Conservation (phyloP, 2,888 invertebrate species). For the Eilema caniola region DNA sequence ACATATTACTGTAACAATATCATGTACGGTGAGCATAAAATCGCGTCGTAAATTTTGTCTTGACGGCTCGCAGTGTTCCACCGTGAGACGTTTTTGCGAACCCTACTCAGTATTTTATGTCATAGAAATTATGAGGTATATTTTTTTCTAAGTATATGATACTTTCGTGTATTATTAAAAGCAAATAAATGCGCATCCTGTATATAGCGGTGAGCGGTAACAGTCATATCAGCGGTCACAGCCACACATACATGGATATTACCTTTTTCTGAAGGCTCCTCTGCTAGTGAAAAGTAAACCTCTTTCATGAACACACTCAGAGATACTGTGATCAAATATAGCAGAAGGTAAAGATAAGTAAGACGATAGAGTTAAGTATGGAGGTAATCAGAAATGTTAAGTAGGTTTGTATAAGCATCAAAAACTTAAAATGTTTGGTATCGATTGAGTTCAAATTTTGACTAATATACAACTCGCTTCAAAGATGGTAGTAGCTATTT, state of each 20-base stretch:
- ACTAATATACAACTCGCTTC: no score
- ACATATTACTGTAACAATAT: slow-evolving; percentile 28
- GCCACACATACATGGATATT: background rate
- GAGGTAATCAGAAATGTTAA: no score
- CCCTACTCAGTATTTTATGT: slow-evolving; percentile 40
- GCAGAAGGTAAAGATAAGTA: no score
- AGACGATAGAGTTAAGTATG: no score
- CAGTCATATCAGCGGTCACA: background rate
- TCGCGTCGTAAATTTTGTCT: slow-evolving; percentile 45
- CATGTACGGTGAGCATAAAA: slow-evolving; percentile 42
- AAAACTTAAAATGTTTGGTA: no score
- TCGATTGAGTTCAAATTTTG: no score
- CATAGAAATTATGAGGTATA: slow-evolving; percentile 50
- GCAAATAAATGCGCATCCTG: background rate
- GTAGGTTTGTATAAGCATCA: no score
- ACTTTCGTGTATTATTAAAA: background rate
- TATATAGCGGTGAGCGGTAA: background rate
- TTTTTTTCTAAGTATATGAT: slow-evolving; percentile 21
- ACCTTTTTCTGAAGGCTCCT: no score
- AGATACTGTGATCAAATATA: no score
- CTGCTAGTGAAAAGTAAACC: no score
- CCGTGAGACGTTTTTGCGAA: slow-evolving; percentile 42
- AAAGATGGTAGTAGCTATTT: no score
- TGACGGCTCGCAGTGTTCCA: slow-evolving; percentile 30
- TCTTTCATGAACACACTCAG: no score